Percentiles rank a stretch among this genome's conserved stretches.
Evolutionary conservation across 2,888 invertebrate genomes (phyloP).

Genomic region (Junonia oenone): DNA sequence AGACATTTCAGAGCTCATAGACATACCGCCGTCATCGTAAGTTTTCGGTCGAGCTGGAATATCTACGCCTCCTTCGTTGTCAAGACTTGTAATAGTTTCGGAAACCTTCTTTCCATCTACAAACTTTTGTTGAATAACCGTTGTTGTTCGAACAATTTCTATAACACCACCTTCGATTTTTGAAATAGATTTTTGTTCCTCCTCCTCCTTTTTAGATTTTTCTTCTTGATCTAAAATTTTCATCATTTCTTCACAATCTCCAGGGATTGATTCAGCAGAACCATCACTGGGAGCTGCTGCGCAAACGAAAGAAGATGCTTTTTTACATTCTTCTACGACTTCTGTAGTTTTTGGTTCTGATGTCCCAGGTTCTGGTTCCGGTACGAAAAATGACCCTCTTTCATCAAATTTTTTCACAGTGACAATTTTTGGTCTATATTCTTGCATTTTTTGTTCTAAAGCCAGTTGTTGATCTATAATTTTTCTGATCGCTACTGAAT

Average conservation of each 20-base stretch:
- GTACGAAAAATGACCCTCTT: constrained; percentile 70
- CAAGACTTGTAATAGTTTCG: constrained; percentile 61
- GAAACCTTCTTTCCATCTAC: constrained; percentile 73
- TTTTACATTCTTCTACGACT: constrained; percentile 63
- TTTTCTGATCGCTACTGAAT: constrained; percentile 70
- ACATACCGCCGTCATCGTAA: constrained; percentile 61
- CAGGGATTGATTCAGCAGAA: constrained; percentile 75
- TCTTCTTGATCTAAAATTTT: constrained; percentile 78
- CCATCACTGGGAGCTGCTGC: constrained; percentile 71
- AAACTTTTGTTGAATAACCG: constrained; percentile 67
- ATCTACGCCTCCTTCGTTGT: constrained; percentile 67
- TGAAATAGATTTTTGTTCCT: constrained; percentile 36
- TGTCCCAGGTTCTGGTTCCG: constrained; percentile 51
- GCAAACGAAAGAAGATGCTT: constrained; percentile 63
- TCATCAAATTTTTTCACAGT: constrained; percentile 72
- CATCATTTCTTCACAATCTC: constrained; percentile 81
- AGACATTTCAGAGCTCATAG: constrained; percentile 73
- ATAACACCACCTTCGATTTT: constrained; percentile 56
- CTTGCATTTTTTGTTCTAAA: constrained; percentile 61
- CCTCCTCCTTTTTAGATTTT: constrained; percentile 46
- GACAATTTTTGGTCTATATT: constrained; percentile 62
- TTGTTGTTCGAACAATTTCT: constrained; percentile 67
- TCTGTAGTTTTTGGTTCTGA: constrained; percentile 41
- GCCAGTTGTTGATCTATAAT: constrained; percentile 73
- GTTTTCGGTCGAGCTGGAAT: constrained; percentile 58